These are phyloP conservation scores for Electrona antarctica DNA, from an alignment of 2,113 vertebrate genomes.

Conservation along the genomic window DNA sequence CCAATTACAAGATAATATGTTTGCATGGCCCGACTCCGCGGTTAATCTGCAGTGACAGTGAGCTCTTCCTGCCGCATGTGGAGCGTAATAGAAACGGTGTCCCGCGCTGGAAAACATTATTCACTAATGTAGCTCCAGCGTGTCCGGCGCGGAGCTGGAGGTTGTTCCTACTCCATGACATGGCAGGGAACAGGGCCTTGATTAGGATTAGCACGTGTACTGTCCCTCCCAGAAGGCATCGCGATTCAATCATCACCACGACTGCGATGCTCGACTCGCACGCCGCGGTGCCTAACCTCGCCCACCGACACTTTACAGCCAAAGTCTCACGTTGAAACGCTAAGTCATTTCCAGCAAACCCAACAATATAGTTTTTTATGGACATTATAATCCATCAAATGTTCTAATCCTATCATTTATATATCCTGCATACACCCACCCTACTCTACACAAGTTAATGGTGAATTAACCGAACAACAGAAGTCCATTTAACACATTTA, in stretches of 20 bases:
- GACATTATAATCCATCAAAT: too few species aligned
- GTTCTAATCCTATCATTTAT: too few species aligned
- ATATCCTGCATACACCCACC: too few species aligned
- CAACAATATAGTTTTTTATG: too few species aligned
- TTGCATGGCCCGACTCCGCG: constrained; percentile 72
- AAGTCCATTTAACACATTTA: too few species aligned
- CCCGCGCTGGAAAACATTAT: constrained; percentile 81
- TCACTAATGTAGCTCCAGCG: constrained; percentile 79
- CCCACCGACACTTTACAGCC: too few species aligned
- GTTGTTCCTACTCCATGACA: constrained; percentile 78
- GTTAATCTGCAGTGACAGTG: constrained; percentile 86
- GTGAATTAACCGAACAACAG: too few species aligned
- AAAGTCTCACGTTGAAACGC: too few species aligned
- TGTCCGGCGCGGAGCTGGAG: constrained; percentile 68
- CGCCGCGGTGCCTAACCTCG: too few species aligned
- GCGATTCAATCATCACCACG: constrained; percentile 66
- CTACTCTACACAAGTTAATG: too few species aligned
- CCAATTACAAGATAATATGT: constrained; percentile 84
- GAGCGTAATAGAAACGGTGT: constrained; percentile 82
- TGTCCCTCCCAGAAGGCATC: constrained; percentile 68
- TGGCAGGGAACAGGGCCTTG: constrained; percentile 78
- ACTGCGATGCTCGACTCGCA: constrained; percentile 10
- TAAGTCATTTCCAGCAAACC: too few species aligned
- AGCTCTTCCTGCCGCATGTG: constrained; percentile 81
- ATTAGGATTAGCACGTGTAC: constrained; percentile 81